Base-by-base conservation (phyloP, 2,797 vertebrate species). In the Mus spretus region DNA sequence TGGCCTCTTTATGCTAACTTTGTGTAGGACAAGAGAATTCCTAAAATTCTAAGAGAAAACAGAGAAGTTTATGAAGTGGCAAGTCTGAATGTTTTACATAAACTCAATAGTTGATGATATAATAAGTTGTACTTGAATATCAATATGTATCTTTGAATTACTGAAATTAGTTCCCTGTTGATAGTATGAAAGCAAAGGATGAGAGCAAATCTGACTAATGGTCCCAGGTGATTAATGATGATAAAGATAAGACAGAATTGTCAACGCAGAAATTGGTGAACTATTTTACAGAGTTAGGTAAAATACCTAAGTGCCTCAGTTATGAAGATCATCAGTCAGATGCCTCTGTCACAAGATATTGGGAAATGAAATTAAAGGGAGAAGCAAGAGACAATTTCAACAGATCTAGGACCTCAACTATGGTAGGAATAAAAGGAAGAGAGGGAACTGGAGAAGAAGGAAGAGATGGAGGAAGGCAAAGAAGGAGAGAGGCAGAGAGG, bases 181-280 rank as follows among this genome's bases (percentile, higher is more conserved):
- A 96, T 70, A 57, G 15, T 40, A 34, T 86, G 65, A 90, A 92
- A 80, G 26, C 47, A 96, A 91, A 89, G 90, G 10, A 55, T 91
- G 55, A 86, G 70, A 88, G 94, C 57, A 94, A 40, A n/a, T 79
- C 50, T 92, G 79, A 74, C 26, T 94, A 81, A 40, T 91, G 77
- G 89, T 72, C 24, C 86, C 53, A 20, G 63, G 79, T 86, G 92
- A 89, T 85, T 94, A 81, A 81, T 61, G 40, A 31, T 26, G 3
- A 11, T 83, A 82, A 89, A 93, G 70, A 47, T 87, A 87, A 94
- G 93, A 86, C 59, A 95, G 70, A 92, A 79, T 59, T 44, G 86
- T 77, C 37, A 77, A 37, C 40, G 96, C 50, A 92, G 75, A 63
- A 80, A 72, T 6, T 34, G 17, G 90, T 78, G 37, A 83, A 34